Evolutionary conservation across 2,113 vertebrate species (phyloP).

Genomic region (Cinclus mexicanus): DNA sequence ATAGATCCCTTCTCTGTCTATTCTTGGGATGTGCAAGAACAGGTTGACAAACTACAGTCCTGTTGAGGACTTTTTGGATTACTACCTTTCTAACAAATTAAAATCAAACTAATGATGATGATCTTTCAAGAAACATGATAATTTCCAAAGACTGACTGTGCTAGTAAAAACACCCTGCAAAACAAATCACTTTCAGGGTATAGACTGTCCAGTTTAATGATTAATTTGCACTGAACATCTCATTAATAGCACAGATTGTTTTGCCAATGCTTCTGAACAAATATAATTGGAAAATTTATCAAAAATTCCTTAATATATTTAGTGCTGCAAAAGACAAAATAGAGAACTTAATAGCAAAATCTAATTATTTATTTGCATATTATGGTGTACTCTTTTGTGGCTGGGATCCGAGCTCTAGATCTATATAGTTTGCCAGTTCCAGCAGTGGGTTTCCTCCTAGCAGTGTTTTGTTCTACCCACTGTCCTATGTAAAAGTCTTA

Average conservation of each 20-base stretch:
- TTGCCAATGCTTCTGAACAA: constrained; percentile 52
- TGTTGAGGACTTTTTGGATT: background rate
- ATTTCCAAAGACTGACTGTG: background rate
- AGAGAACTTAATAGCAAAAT: background rate
- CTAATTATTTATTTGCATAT: constrained; percentile 22
- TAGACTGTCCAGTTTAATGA: constrained; percentile 21
- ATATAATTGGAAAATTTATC: constrained; percentile 63
- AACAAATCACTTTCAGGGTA: background rate
- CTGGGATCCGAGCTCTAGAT: background rate
- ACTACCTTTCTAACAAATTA: background rate
- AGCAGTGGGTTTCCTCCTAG: background rate
- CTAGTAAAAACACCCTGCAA: constrained; percentile 11
- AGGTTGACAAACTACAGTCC: background rate
- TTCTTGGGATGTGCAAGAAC: background rate
- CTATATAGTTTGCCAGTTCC: background rate
- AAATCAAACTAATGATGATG: background rate
- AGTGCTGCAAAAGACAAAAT: constrained; percentile 16
- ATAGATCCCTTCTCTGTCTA: background rate
- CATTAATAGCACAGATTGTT: constrained; percentile 64
- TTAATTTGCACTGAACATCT: constrained; percentile 54
- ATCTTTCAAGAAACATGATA: background rate
- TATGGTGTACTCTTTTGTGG: background rate
- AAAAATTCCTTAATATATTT: constrained; percentile 48
- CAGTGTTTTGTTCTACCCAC: background rate
- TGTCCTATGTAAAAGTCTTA: background rate